A percentile compares a stretch with the other conserved stretches of the same genome.
phyloP scores from a whole-genome alignment of 2,113 vertebrate species.

The Myrmecobius fasciatus region DNA sequence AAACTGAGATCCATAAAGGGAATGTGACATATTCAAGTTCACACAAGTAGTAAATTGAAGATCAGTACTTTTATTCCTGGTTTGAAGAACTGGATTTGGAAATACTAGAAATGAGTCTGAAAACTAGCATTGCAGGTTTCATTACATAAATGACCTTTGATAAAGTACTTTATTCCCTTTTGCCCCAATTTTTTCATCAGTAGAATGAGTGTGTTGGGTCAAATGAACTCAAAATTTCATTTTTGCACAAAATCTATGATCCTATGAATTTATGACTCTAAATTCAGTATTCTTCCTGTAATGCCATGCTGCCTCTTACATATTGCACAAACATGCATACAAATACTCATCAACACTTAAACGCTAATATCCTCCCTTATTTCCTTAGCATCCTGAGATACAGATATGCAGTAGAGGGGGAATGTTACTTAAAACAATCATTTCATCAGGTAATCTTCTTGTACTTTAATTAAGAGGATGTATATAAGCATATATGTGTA shows the following conservation, averaged over 20 bases:
- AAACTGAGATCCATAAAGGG: background rate
- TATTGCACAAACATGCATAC: too few species aligned
- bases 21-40: background rate
- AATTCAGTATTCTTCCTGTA: background rate
- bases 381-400: background rate
- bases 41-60: background rate
- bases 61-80: background rate
- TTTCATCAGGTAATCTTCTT: background rate
- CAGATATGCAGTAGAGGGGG: background rate
- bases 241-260: background rate
- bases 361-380: background rate
- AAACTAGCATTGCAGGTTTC: background rate
- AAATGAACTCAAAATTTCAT: background rate
- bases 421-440: background rate
- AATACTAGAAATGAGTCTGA: background rate
- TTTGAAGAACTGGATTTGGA: background rate
- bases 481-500: too few species aligned
- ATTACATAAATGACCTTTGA: background rate
- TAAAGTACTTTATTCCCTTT: background rate
- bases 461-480: background rate
- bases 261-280: background rate
- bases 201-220: background rate
- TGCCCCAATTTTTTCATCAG: background rate
- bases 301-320: background rate
- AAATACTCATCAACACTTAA: rapidly evolving